A percentile compares a stretch with the other conserved stretches of the same genome.
These are phyloP conservation scores for Malacosoma neustria DNA, from an alignment of 2,888 invertebrate genomes.

Conservation along the genomic window DNA sequence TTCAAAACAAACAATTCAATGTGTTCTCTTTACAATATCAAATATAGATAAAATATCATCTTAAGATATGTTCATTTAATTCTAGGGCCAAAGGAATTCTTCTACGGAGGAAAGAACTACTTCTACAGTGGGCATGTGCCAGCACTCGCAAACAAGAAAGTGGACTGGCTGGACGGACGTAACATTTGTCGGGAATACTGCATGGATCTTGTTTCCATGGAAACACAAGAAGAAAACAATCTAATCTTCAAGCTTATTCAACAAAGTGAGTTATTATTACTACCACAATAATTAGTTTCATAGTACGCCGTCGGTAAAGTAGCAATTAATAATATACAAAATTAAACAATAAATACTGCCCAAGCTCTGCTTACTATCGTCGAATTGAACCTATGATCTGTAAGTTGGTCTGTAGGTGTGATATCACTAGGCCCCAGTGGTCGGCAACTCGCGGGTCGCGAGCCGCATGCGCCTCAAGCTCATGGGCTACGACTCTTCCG, in stretches of 20 bases:
- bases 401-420: too few species aligned
- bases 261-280: conserved; percentile 82
- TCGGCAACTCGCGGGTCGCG: too few species aligned
- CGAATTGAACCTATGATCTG: too few species aligned
- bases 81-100: conserved; percentile 92
- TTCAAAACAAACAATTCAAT: too few species aligned
- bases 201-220: conserved; percentile 93
- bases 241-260: conserved; percentile 91
- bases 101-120: conserved; percentile 90
- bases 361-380: too few species aligned
- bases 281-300: too few species aligned
- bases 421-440: too few species aligned
- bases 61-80: conserved; percentile 18
- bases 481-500: too few species aligned
- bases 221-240: conserved; percentile 93
- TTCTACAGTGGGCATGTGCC: conserved; percentile 90
- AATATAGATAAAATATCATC: conserved; percentile 1
- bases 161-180: conserved; percentile 93
- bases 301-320: too few species aligned
- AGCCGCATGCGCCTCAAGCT: too few species aligned
- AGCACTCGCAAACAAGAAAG: conserved; percentile 83
- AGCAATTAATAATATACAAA: too few species aligned
- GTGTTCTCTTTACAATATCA: neutral
- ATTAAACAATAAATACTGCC: too few species aligned
- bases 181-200: conserved; percentile 94